Base-by-base conservation (phyloP, 1,140 invertebrate species). In the Eupristina koningsbergeri region DNA sequence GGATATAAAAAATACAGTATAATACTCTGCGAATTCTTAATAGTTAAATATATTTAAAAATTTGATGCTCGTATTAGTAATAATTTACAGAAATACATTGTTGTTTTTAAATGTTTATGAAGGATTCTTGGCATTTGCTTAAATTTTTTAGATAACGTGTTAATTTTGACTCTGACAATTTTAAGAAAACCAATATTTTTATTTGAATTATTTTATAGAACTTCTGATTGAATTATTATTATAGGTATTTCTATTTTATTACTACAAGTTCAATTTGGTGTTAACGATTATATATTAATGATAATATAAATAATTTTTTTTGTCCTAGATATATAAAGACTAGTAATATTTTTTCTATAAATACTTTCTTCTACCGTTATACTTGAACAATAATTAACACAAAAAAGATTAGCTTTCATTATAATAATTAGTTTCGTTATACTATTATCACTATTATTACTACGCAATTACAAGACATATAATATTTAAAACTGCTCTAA, bases 1-100 rank as follows among this genome's bases (percentile, higher is more conserved):
- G 71, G 81, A 26, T 36, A 45, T 83, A 83, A n/a, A 83, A 83
- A 83, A 83, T n/a, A 69, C 78, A 83, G 67, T 63, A 9, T 74
- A 11, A 67, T 77, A 77, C 61, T 50, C n/a, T 50, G 63, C 29
- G 26, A 83, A 63, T 50, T 64, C n/a, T 63, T 64, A 78, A 45
- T 78, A 78, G 1, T 41, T 78, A 61, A 41, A 41, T 39, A 61
- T 26, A 31, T 5, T n/a, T n/a, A n/a, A n/a, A n/a, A n/a, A 19
- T 63, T 77, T 61, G 2, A 77, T 36, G 41, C 61, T 77, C 75
- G 53, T 41, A 61, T n/a, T n/a, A 13, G 26, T 39, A 50, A 58
- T 58, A n/a, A 2, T 50, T 31, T 50, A 74, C 11, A 50, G 67
- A 71, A 71, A 31, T 74, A 45, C 26, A 50, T 74, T 50, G 17